Evolutionary conservation across 2,797 vertebrate genomes (phyloP).

Genomic region (Chanos chanos): DNA sequence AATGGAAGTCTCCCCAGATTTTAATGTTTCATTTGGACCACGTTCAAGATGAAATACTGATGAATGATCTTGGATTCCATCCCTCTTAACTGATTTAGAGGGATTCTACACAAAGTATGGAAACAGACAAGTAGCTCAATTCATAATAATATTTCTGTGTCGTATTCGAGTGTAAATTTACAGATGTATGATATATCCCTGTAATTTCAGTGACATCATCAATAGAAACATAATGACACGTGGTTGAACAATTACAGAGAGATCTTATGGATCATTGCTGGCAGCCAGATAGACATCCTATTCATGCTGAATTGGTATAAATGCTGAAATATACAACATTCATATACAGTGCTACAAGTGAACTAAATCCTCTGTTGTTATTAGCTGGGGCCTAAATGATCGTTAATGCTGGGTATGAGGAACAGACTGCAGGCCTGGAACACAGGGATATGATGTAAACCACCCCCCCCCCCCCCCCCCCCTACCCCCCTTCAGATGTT

Average conservation of each 20-base stretch:
- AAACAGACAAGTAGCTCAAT: background rate
- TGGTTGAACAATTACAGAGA: conserved; percentile 7
- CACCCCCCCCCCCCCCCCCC: no score
- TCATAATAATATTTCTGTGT: background rate
- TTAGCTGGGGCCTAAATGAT: conserved; percentile 64
- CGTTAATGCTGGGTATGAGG: conserved; percentile 57
- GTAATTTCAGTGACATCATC: background rate
- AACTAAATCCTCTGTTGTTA: conserved; percentile 56
- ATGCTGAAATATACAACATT: conserved; percentile 49
- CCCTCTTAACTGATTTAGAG: no score
- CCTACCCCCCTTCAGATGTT: conserved; percentile 38
- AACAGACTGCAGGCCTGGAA: conserved; percentile 57
- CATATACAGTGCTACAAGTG: conserved; percentile 51
- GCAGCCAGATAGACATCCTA: conserved; percentile 41
- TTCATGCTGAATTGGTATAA: conserved; percentile 56
- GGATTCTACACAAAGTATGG: background rate
- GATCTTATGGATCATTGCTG: conserved; percentile 19
- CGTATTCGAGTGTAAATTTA: background rate
- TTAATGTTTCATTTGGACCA: no score
- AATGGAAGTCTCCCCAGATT: no score
- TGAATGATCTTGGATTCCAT: no score
- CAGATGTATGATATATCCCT: background rate
- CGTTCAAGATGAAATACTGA: no score
- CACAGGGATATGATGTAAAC: conserved; percentile 49
- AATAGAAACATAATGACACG: no score